phyloP scores from a whole-genome alignment of 2,797 vertebrate genomes.

The Scomberomorus guttatus region DNA sequence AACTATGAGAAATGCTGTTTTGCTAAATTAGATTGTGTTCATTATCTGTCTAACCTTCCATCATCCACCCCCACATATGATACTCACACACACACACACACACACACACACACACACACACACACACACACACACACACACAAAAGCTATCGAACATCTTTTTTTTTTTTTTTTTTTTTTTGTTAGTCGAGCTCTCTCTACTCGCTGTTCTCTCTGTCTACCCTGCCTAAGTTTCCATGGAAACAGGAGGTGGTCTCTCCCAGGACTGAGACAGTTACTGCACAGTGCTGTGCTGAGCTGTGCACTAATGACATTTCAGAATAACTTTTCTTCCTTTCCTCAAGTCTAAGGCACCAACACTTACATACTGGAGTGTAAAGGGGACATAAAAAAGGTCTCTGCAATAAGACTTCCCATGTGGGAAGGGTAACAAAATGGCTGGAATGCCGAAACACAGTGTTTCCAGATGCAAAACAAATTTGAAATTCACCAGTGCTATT shows the following conservation, averaged over 20 bases:
- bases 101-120: constrained; percentile 12
- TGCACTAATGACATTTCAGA: constrained; percentile 82
- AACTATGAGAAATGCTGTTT: constrained; percentile 54
- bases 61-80: constrained; percentile 48
- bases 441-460: not conserved
- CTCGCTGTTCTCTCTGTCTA: constrained; percentile 71
- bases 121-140: constrained; percentile 10
- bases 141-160: constrained; percentile 59
- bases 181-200: constrained; percentile 58
- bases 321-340: constrained; percentile 75
- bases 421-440: constrained; percentile 29
- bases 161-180: constrained; percentile 46
- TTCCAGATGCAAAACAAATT: constrained; percentile 13
- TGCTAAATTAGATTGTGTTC: constrained; percentile 62
- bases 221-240: constrained; percentile 87
- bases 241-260: constrained; percentile 85
- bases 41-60: constrained; percentile 56
- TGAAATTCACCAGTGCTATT: constrained; percentile 3
- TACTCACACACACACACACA: constrained; percentile 26
- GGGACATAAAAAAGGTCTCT: constrained; percentile 42
- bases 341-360: constrained; percentile 64
- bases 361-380: constrained; percentile 45
- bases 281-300: constrained; percentile 77
- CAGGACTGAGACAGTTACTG: constrained; percentile 79
- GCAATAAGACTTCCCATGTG: constrained; percentile 27